Base-by-base conservation (phyloP, 2,888 invertebrate genomes). In the Drosophila anomalipes region DNA sequence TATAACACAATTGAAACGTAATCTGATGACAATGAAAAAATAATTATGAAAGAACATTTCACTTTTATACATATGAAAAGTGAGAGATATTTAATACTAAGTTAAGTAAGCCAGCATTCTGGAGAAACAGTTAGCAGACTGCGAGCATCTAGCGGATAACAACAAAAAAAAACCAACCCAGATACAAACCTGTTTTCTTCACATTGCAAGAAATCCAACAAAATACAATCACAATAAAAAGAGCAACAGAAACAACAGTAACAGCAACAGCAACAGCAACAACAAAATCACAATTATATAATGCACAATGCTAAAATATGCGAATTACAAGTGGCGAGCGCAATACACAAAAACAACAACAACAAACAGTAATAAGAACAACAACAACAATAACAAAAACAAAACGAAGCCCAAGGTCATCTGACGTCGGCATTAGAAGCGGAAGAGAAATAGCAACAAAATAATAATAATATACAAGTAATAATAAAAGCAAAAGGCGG, bases 291-390 rank as follows among this genome's bases (percentile, higher is more conserved):
- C 52, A 70, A 83, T 84, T 82, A 82, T 86, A 83, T 82, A 86
- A 86, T 86, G 66, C 82, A 80, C 75, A 81, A 63, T 79, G 74
- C 74, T 77, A 77, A 77, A 85, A 82, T 86, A 79, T 89, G 82
- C 84, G 89, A 89, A 82, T 80, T 82, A 83, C 89, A 86, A 89
- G 89, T 89, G 89, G 89, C 47, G 81, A 89, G 66, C 49, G 67
- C 58, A 66, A 77, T 52, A 22, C 28, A 49, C 47, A 67, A 19
- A 37, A 52, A 39, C 49, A 67, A 19, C 41, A 52, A 35, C 28
- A 60, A 49, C 39, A 39, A 54, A 30, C 28, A 63, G 66, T 54
- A 71, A 54, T 62, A 71, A 67, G 39, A 72, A 62, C 14, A 53
- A 53, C n/a, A 35, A 67, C 19, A 52, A 41, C 22, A 58, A 41